phyloP scores from a whole-genome alignment of 2,888 invertebrate species.

The Peribatodes rhomboidaria region DNA sequence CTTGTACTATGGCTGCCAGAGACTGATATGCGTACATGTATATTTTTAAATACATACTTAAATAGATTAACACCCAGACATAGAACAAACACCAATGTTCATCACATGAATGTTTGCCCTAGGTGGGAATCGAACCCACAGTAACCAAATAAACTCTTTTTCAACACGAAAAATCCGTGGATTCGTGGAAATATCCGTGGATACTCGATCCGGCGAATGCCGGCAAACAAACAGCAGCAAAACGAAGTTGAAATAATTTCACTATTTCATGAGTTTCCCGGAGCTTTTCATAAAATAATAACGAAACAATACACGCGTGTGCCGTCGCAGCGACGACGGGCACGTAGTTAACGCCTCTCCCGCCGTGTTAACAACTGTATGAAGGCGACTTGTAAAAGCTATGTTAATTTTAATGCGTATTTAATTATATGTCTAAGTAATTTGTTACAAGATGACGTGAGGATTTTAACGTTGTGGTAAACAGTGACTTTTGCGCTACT shows the following conservation, averaged over 20 bases:
- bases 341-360: background rate
- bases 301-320: background rate
- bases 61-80: too few relatives aligned
- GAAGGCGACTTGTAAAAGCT: conserved; percentile 60
- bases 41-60: too few relatives aligned
- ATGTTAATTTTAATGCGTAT: conserved; percentile 67
- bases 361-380: conserved; percentile 32
- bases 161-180: too few relatives aligned
- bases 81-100: too few relatives aligned
- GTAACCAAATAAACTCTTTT: too few relatives aligned
- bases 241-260: background rate
- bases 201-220: too few relatives aligned
- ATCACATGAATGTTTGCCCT: too few relatives aligned
- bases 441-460: conserved; percentile 27
- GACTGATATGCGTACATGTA: too few relatives aligned
- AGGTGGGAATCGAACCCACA: too few relatives aligned
- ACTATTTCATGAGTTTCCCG: background rate
- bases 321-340: background rate
- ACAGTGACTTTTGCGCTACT: conserved; percentile 4
- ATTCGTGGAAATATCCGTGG: too few relatives aligned
- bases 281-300: background rate
- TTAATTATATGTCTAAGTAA: conserved; percentile 40
- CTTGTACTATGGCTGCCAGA: too few relatives aligned
- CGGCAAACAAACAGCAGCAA: background rate
- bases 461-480: conserved; percentile 3